A percentile compares a stretch with the other conserved stretches of the same genome.
Conservation (phyloP, 2,888 invertebrate species). For the Malacosoma neustria region DNA sequence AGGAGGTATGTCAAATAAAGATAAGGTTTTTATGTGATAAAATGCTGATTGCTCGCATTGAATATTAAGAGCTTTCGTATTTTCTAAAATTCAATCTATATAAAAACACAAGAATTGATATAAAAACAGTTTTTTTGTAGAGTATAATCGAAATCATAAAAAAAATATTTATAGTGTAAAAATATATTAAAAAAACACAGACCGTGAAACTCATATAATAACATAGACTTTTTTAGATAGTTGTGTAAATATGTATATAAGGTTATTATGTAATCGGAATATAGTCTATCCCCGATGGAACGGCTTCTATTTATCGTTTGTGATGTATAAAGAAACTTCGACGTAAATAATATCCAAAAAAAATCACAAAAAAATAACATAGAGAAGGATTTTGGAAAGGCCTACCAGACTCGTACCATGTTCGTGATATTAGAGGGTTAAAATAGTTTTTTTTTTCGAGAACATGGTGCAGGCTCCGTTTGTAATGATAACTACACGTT, state of each 20-base stretch:
- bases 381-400: slow-evolving; percentile 46
- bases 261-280: slow-evolving; percentile 31
- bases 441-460: slow-evolving; percentile 19
- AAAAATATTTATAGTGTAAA: not conserved
- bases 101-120: not conserved
- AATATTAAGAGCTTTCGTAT: not conserved
- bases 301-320: slow-evolving; percentile 49
- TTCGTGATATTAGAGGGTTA: slow-evolving; percentile 24
- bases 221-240: not conserved
- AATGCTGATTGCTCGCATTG: not conserved
- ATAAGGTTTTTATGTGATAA: no score
- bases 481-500: slow-evolving; percentile 14
- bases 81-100: not conserved
- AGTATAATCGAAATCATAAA: slow-evolving; percentile 2
- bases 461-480: slow-evolving; percentile 32
- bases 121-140: not conserved
- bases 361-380: slow-evolving; percentile 44
- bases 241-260: slow-evolving; percentile 63
- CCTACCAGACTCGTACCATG: slow-evolving; percentile 39
- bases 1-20: no score
- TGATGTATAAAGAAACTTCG: slow-evolving; percentile 44
- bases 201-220: slow-evolving; percentile 7
- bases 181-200: slow-evolving; percentile 9
- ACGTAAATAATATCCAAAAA: slow-evolving; percentile 27
- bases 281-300: slow-evolving; percentile 38